Evolutionary conservation across 2,113 vertebrate genomes (phyloP).

Genomic region (Nothocercus julius): DNA sequence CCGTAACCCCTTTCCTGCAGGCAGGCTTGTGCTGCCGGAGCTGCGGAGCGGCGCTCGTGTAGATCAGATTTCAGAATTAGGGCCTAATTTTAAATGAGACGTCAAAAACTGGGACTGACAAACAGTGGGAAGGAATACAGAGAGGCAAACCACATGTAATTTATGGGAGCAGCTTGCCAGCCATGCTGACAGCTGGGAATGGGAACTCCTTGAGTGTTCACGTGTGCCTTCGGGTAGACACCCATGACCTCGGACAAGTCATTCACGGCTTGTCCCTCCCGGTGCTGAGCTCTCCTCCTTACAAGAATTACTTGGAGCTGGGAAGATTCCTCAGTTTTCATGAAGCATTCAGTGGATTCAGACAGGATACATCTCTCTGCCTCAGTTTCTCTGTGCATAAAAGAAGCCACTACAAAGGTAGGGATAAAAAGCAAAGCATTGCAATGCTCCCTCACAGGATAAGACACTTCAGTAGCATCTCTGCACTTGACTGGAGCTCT

Average conservation of each 20-base stretch:
- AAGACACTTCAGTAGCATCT: background rate
- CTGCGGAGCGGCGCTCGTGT: background rate
- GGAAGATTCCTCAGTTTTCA: background rate
- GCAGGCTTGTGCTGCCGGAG: background rate
- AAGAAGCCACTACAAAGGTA: background rate
- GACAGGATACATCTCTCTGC: background rate
- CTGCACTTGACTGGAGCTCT: background rate
- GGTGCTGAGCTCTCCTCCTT: background rate
- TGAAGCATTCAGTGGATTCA: background rate
- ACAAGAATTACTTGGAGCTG: background rate
- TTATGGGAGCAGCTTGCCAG: background rate
- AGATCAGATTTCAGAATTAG: conserved; percentile 29
- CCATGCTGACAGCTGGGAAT: background rate
- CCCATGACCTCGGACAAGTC: background rate
- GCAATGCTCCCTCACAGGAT: background rate
- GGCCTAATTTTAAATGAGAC: conserved; percentile 45
- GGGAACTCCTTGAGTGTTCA: background rate
- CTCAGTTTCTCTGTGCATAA: background rate
- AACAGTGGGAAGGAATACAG: background rate
- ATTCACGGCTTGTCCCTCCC: background rate
- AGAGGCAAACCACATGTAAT: background rate
- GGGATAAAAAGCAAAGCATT: background rate
- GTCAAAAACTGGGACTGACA: conserved; percentile 1
- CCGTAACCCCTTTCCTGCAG: background rate
- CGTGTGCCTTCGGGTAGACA: background rate